These are phyloP conservation scores for Vidua macroura DNA, from an alignment of 2,113 vertebrate genomes.

Conservation along the genomic window DNA sequence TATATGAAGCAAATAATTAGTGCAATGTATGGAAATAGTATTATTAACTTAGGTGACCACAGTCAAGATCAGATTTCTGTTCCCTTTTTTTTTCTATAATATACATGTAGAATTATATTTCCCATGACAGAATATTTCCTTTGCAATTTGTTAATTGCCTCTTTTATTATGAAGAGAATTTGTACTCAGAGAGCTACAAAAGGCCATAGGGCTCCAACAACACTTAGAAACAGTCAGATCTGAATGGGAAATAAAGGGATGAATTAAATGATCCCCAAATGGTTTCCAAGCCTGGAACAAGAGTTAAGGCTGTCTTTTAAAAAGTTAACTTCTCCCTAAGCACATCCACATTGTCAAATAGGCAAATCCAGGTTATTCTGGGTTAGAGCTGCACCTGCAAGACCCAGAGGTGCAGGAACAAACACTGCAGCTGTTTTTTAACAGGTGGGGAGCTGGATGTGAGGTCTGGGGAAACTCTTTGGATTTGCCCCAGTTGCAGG, in stretches of 20 bases:
- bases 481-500: background rate
- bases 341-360: background rate
- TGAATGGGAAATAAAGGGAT: background rate
- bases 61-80: conserved; percentile 7
- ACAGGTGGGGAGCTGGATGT: background rate
- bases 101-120: background rate
- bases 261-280: background rate
- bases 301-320: background rate
- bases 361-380: background rate
- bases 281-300: background rate
- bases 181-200: background rate
- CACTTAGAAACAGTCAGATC: background rate
- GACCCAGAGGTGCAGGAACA: background rate
- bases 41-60: conserved; percentile 37
- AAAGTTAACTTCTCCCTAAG: background rate
- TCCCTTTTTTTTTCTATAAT: background rate
- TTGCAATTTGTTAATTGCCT: conserved; percentile 41
- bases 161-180: conserved; percentile 1
- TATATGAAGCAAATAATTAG: conserved; percentile 19
- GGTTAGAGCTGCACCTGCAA: background rate
- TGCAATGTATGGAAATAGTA: background rate
- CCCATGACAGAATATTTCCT: background rate
- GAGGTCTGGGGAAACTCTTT: background rate
- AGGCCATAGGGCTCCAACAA: background rate
- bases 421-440: background rate